phyloP scores from a whole-genome alignment of 2,113 vertebrate genomes.

The Serilophus lunatus region DNA sequence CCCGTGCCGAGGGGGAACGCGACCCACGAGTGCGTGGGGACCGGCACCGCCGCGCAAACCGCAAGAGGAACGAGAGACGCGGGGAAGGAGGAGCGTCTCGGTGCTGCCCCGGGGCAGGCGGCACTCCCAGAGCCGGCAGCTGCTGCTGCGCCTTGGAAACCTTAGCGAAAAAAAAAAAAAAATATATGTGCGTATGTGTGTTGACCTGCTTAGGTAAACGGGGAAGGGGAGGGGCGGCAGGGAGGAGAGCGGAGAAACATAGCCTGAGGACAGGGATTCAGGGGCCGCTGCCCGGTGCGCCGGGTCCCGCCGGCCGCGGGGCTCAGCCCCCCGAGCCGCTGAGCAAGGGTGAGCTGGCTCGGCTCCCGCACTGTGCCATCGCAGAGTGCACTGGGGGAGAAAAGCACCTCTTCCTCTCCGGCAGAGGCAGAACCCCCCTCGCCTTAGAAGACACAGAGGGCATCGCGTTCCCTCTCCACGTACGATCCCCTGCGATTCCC shows the following conservation, averaged over 20 bases:
- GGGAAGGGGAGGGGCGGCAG: neutral
- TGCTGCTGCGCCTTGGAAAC: neutral
- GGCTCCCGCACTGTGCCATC: fast-evolving
- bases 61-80: neutral
- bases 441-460: fast-evolving
- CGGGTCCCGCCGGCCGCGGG: no score
- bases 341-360: neutral
- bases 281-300: neutral
- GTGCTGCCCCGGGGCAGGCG: neutral
- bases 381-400: fast-evolving
- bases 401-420: fast-evolving
- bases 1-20: neutral
- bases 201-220: neutral
- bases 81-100: neutral
- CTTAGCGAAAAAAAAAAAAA: neutral
- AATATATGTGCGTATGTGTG: neutral
- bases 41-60: neutral
- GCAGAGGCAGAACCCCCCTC: neutral
- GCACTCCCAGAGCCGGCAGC: neutral
- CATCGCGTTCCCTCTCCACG: neutral
- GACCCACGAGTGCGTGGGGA: neutral
- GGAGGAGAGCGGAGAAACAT: neutral
- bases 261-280: conserved; percentile 57
- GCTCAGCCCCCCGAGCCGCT: neutral
- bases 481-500: neutral